Base-by-base conservation (phyloP, 2,797 vertebrate genomes). In the Fringilla coelebs region DNA sequence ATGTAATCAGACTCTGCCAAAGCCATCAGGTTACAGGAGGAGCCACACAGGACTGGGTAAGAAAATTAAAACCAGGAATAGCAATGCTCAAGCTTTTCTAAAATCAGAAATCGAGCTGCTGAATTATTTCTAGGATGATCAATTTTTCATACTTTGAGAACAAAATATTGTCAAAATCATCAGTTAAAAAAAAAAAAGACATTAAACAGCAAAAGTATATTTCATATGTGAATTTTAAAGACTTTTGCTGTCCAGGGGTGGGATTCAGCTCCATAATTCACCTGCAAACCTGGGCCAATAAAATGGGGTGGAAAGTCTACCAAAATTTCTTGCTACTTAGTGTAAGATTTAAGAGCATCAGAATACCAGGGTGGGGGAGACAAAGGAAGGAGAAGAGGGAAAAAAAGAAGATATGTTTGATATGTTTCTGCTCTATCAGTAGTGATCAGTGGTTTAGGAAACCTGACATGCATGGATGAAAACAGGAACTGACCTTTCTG, bases 371-470 rank as follows among this genome's bases (percentile, higher is more conserved):
- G 17, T 13, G 17, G 8, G 6, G 19, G 28, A 31, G 7, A 31
- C 21, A 52, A 70, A 15, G 8, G 2, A 6, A 12, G 6, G 6
- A 10, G 6, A 8, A 14, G 9, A 32, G 9, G 9, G 10, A 0
- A 2, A 13, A 13, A 14, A 15, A 10, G 2, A 26, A 15, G 8
- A 13, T 8, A 21, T 3, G n/a, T n/a, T n/a, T n/a, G n/a, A n/a
- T 26, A 1, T 32, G 10, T 84, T 87, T 70, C 20, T 77, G 2
- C 4, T 63, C 14, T 40, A 15, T 28, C 11, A 40, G 1, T 25
- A 46, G 5, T 17, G 13, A 57, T 43, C 32, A 34, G 32, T 38
- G 18, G 11, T 74, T 81, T 68, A 41, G 54, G 31, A 86, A 68
- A 85, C 4, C 7, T 16, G 13, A 13, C 7, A 21, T 20, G 11